Base-by-base conservation (phyloP, 2,113 vertebrate genomes). In the Catagonus wagneri region DNA sequence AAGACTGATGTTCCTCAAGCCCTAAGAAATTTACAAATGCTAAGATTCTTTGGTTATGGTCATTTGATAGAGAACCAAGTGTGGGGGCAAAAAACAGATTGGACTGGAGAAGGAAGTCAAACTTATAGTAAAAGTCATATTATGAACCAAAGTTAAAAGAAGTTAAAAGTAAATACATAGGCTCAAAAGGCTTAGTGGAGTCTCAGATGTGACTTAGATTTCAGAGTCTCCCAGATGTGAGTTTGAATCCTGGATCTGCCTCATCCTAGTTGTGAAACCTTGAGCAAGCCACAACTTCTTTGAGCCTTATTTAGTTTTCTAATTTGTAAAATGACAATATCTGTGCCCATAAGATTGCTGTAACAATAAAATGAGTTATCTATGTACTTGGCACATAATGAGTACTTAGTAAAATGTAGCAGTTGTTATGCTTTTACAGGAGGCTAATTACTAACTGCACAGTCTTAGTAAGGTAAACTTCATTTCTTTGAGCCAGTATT, bases 361-460 rank as follows among this genome's bases (percentile, higher is more conserved):
- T 83, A 87, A 88, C 32, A 83, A 60, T 78, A 13, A 75, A 88
- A 17, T 32, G 39, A 89, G 54, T 39, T 66, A 71, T 74, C 39
- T 84, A n/a, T 90, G 14, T 81, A 32, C 39, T 56, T 90, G 69
- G 65, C 39, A 94, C 54, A 65, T 87, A 34, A 39, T 75, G 84
- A 83, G 0, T 84, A 61, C 69, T 89, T 44, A 80, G 39, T 72
- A 44, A 92, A 86, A 75, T 39, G 25, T 83, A 89, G 74, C 39
- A 81, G 71, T 97, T 90, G 29, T 54, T 96, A 36, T 69, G 25
- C 23, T 93, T 95, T 94, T 75, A 66, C 44, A 60, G 36, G 34
- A 89, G 58, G 14, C 61, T 88, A 17, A 68, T 93, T 81, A 75
- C 56, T 86, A 95, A 29, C 78, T 86, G 27, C 10, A 44, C 29